A percentile compares a stretch with the other conserved stretches of the same genome.
phyloP scores from a whole-genome alignment of 2,113 vertebrate species.

The Heterotis niloticus region DNA sequence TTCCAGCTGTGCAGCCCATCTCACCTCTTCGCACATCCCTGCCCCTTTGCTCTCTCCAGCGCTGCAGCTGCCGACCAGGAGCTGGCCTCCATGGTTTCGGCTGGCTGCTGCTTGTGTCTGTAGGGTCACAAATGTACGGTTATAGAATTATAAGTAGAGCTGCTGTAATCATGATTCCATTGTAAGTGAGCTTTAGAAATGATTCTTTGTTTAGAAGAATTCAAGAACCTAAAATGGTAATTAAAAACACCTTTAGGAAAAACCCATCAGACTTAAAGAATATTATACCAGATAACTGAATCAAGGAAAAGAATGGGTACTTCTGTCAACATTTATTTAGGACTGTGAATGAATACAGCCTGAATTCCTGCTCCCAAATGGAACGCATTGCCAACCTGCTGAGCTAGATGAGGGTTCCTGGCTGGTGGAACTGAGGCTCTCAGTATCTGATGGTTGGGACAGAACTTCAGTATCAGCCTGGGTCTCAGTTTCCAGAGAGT shows the following conservation, averaged over 20 bases:
- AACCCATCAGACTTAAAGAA: background rate
- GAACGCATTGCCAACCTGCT: constrained; percentile 56
- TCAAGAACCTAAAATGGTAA: too few species aligned
- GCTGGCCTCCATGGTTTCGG: constrained; percentile 73
- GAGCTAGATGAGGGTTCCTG: constrained; percentile 95
- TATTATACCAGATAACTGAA: background rate
- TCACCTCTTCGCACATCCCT: constrained; percentile 75
- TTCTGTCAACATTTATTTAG: background rate
- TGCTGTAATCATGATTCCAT: background rate
- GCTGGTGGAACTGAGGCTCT: constrained; percentile 83
- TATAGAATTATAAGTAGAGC: background rate
- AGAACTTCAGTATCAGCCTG: constrained; percentile 79
- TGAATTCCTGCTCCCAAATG: background rate
- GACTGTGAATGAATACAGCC: background rate
- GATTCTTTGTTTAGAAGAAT: too few species aligned
- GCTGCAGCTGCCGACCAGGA: constrained; percentile 74
- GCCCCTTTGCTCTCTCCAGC: constrained; percentile 75
- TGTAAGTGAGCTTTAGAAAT: background rate
- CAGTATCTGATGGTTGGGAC: constrained; percentile 76
- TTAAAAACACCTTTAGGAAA: too few species aligned
- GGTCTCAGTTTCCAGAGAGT: constrained; percentile 76
- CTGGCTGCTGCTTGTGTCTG: constrained; percentile 82
- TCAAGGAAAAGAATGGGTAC: background rate
- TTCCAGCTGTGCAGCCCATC: constrained; percentile 20
- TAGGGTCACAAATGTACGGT: background rate